A percentile compares a stretch with the other conserved stretches of the same genome.
These are phyloP conservation scores for Meloidogyne floridensis DNA, from an alignment of 1,140 invertebrate genomes.

Conservation along the genomic window DNA sequence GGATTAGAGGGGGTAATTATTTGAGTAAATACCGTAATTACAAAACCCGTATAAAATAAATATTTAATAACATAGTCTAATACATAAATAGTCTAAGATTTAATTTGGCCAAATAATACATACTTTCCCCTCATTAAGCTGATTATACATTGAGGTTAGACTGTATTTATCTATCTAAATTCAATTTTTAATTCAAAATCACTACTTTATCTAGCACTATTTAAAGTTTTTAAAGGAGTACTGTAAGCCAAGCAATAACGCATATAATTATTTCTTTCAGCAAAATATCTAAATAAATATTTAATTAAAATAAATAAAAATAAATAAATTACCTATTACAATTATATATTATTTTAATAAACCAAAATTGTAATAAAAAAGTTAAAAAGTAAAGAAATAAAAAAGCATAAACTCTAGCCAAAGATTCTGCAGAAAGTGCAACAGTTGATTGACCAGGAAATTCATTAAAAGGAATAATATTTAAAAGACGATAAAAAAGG, in stretches of 20 bases:
- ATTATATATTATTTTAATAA: constrained; percentile 61
- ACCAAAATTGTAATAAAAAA: constrained; percentile 53
- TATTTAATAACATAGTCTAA: too few relatives aligned
- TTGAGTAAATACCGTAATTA: too few relatives aligned
- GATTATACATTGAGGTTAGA: background rate
- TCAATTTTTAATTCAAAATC: constrained; percentile 25
- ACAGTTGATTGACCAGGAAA: constrained; percentile 54
- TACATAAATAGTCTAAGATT: too few relatives aligned
- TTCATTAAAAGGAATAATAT: constrained; percentile 60
- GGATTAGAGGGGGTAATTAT: too few relatives aligned
- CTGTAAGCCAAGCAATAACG: constrained; percentile 49
- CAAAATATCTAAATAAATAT: constrained; percentile 39
- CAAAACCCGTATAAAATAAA: too few relatives aligned
- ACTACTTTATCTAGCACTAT: constrained; percentile 32
- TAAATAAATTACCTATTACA: constrained; percentile 31
- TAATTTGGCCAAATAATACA: too few relatives aligned
- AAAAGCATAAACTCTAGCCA: constrained; percentile 51
- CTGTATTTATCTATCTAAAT: background rate
- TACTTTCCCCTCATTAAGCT: too few relatives aligned
- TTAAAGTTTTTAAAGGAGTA: constrained; percentile 48
- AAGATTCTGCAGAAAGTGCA: constrained; percentile 44
- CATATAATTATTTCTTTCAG: constrained; percentile 48
- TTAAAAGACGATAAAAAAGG: constrained; percentile 59
- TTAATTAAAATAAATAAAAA: constrained; percentile 7
- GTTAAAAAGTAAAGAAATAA: constrained; percentile 42